phyloP scores from a whole-genome alignment of 1,140 invertebrate genomes.

The Laupala kohalensis region DNA sequence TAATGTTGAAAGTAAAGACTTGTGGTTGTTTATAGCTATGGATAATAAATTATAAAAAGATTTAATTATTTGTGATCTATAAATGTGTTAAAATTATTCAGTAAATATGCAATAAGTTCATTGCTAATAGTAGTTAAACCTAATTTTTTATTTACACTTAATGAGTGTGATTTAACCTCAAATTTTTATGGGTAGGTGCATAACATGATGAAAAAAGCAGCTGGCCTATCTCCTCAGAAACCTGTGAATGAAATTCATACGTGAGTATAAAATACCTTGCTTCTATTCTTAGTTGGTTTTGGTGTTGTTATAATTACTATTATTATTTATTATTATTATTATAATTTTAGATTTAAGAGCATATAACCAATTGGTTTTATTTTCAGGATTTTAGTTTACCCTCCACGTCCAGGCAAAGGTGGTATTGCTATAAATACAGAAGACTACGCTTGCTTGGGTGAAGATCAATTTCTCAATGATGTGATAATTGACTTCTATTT shows the following conservation, averaged over 20 bases:
- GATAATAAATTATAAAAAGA: too few species aligned
- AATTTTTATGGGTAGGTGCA: too few species aligned
- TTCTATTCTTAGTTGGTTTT: conserved; percentile 12
- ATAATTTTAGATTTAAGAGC: not conserved
- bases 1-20: too few species aligned
- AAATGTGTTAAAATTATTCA: conserved; percentile 2
- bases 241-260: conserved; percentile 22
- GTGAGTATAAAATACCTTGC: conserved; percentile 20
- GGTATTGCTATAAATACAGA: conserved; percentile 82
- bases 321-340: too few species aligned
- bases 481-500: conserved; percentile 97
- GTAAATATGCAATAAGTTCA: too few species aligned
- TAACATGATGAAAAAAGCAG: conserved; percentile 17
- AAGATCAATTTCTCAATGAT: conserved; percentile 93
- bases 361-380: conserved; percentile 19
- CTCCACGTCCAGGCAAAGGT: conserved; percentile 54
- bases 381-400: conserved; percentile 40
- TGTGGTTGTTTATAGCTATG: too few species aligned
- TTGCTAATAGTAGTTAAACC: too few species aligned
- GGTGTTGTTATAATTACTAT: too few species aligned
- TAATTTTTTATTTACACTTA: too few species aligned
- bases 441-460: conserved; percentile 79
- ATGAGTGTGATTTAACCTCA: too few species aligned
- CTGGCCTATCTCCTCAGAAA: conserved; percentile 10
- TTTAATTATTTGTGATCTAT: too few species aligned